Base-by-base conservation (phyloP, 2,113 vertebrate genomes). In the Larimichthys crocea region DNA sequence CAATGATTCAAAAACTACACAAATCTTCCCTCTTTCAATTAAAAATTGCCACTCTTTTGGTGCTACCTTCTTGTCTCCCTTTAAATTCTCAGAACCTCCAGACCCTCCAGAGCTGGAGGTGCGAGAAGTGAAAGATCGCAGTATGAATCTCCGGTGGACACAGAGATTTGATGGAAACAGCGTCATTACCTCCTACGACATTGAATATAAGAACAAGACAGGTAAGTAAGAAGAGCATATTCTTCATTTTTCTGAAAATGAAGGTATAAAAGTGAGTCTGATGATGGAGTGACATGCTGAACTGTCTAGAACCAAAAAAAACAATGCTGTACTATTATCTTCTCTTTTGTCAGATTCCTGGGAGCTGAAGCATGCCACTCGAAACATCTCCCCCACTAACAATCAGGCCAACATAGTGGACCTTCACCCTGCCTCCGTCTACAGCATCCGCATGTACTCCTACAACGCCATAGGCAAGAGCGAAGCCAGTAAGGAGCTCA, bases 371-470 rank as follows among this genome's bases (percentile, higher is more conserved):
- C 98, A 99, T 59, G 97, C 97, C 0, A 99, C 98, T 0, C 97
- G 98, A 66, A 99, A 99, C 93, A 99, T 99, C 93, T 98, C 97
- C 52, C 98, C 98, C 0, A 99, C 96, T 89, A 99, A 99, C 92
- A 99, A 99, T 93, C 97, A 99, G 93, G 98, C 98, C 1, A 99
- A 99, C 92, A 99, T 99, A 0, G 98, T 99, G 84, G 98, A 99
- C 92, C 94, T 99, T 53, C 98, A 99, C 89, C 98, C 98, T 0
- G 98, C 98, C 0, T 98, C 97, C 0, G 97, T 99, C 35, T 99
- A 99, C 95, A 99, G 98, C 93, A 99, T 99, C 84, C 97, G 98
- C 91, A 98, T 99, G 98, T 99, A 97, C 84, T 99, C 98, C 65
- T 99, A 98, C 94, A 99, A 99, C 87, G 95, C 97, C 75, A 99